phyloP scores from a whole-genome alignment of 1,140 invertebrate genomes.

The Kradibia gibbosae region DNA sequence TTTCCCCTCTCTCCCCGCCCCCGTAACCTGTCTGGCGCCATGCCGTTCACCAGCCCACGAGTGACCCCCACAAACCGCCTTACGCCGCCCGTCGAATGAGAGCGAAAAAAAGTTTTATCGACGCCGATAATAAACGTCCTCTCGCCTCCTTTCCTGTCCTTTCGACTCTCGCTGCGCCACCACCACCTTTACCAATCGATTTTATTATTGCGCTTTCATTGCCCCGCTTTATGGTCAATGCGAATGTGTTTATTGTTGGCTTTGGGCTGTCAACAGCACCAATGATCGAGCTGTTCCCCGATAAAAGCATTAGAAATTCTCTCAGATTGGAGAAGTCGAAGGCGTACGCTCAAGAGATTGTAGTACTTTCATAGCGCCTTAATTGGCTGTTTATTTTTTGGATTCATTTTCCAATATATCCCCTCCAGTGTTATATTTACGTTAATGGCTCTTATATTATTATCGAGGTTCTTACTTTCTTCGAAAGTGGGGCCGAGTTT shows the following conservation, averaged over 20 bases:
- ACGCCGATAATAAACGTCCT: background rate
- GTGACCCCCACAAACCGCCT: background rate
- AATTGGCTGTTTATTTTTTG: too few species aligned
- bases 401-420: too few species aligned
- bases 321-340: too few species aligned
- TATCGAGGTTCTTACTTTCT: too few species aligned
- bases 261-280: background rate
- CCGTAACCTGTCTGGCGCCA: too few species aligned
- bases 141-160: background rate
- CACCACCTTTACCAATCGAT: background rate
- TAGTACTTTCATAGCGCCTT: too few species aligned
- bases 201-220: conserved; percentile 14
- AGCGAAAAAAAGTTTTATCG: background rate
- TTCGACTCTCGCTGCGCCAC: background rate
- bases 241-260: conserved; percentile 1
- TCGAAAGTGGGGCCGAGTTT: too few species aligned
- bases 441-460: too few species aligned
- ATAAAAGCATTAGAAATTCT: background rate
- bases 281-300: background rate
- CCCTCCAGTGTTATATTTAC: too few species aligned
- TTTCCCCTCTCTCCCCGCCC: too few species aligned
- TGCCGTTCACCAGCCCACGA: too few species aligned
- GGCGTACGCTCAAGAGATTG: too few species aligned
- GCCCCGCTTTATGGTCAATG: background rate
- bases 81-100: background rate